A percentile compares a stretch with the other conserved stretches of the same genome.
These are phyloP conservation scores for Sinocyclocheilus anshuiensis DNA, from an alignment of 2,113 vertebrate genomes.

Conservation along the genomic window DNA sequence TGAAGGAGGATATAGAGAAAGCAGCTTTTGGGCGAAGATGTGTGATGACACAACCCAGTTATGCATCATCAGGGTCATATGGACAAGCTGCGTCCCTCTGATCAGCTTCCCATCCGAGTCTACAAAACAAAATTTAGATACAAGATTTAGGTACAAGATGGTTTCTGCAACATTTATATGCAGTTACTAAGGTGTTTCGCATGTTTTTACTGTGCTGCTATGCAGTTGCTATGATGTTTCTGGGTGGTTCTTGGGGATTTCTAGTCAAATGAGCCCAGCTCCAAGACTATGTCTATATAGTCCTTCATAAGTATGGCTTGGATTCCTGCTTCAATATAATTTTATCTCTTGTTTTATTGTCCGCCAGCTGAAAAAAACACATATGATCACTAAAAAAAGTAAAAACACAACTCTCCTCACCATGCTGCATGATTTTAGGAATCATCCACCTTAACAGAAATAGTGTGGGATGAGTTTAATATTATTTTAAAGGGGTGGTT, in stretches of 20 bases:
- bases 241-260: background rate
- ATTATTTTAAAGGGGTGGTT: too few species aligned
- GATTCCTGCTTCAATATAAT: background rate
- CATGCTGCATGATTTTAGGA: too few species aligned
- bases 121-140: conserved; percentile 56
- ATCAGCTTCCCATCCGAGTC: conserved; percentile 74
- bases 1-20: conserved; percentile 76
- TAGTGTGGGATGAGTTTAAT: too few species aligned
- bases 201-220: background rate
- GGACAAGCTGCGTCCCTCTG: conserved; percentile 72
- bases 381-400: background rate
- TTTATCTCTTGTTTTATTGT: background rate
- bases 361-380: background rate
- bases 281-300: background rate
- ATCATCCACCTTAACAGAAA: too few species aligned
- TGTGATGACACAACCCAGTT: conserved; percentile 79
- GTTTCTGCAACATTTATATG: too few species aligned
- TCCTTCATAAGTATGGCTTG: background rate
- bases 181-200: too few species aligned
- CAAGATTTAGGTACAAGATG: background rate
- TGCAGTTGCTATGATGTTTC: background rate
- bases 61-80: conserved; percentile 83
- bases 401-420: too few species aligned
- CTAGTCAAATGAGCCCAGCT: background rate
- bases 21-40: conserved; percentile 75